Evolutionary conservation across 2,113 vertebrate species (phyloP).

Genomic region (Cyprinodon variegatus): DNA sequence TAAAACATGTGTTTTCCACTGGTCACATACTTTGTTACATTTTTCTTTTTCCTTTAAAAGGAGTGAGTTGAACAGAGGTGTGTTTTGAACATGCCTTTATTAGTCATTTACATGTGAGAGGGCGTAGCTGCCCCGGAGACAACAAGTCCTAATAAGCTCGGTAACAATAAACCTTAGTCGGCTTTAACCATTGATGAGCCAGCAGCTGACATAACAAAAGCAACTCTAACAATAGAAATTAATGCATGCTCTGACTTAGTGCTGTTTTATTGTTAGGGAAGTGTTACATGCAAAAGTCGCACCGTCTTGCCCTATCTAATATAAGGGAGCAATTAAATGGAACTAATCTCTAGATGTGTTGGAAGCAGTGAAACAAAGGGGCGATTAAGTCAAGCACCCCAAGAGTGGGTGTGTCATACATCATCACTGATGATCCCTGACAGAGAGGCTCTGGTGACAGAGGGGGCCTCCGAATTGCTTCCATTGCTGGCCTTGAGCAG

Average conservation of each 20-base stretch:
- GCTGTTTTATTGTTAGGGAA: slow-evolving; percentile 7
- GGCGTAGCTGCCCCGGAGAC: slow-evolving; percentile 9
- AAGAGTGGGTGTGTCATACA: slow-evolving; percentile 11
- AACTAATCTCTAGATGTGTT: slow-evolving; percentile 42
- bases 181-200: slow-evolving; percentile 66
- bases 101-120: slow-evolving; percentile 30
- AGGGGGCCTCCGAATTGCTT: slow-evolving; percentile 31
- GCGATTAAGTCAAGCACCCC: slow-evolving; percentile 19
- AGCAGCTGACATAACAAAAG: slow-evolving; percentile 57
- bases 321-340: slow-evolving; percentile 14
- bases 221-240: slow-evolving; percentile 46
- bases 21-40: background rate
- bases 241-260: slow-evolving; percentile 23
- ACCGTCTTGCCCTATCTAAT: slow-evolving; percentile 4
- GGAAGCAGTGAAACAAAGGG: slow-evolving; percentile 35
- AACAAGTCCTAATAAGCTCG: slow-evolving; percentile 58
- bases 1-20: background rate
- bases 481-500: slow-evolving; percentile 31
- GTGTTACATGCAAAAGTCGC: background rate
- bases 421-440: slow-evolving; percentile 59
- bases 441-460: slow-evolving; percentile 31
- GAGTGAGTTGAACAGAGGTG: slow-evolving; percentile 19
- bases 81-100: slow-evolving; percentile 32
- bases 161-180: slow-evolving; percentile 67
- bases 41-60: slow-evolving; percentile 9